These are phyloP conservation scores for Geophilus truncorum DNA, from an alignment of 2,888 invertebrate genomes.

Conservation along the genomic window DNA sequence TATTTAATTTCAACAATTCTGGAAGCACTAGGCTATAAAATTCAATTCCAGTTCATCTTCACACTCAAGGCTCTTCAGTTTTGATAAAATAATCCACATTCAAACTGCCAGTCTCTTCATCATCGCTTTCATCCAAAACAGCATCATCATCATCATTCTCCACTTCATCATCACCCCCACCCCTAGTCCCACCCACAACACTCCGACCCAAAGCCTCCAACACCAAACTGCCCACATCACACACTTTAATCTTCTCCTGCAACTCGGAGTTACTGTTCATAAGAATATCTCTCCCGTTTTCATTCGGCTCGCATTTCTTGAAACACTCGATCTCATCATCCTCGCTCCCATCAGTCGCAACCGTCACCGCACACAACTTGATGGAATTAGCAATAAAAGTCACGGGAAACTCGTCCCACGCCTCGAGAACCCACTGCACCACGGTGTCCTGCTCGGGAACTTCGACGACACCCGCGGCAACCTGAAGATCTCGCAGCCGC, in stretches of 20 bases:
- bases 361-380: neutral
- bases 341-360: neutral
- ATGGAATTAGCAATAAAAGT: neutral
- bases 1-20: too few species aligned
- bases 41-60: too few species aligned
- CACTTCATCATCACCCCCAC: neutral
- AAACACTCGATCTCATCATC: slow-evolving; percentile 14
- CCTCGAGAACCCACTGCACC: neutral
- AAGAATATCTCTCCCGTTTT: neutral
- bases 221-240: neutral
- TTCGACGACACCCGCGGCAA: neutral
- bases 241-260: neutral
- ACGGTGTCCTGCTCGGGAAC: neutral
- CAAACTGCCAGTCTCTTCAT: too few species aligned
- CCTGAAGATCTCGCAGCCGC: neutral
- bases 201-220: neutral
- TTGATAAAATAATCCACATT: neutral
- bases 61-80: too few species aligned
- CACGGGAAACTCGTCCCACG: neutral
- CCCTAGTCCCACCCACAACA: neutral
- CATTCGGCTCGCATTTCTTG: neutral
- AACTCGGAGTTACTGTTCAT: neutral
- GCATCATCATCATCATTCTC: neutral
- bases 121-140: neutral
- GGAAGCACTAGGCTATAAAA: too few species aligned